Evolutionary conservation across 2,113 vertebrate genomes (phyloP), one percentile per base, ranked within the genome.

Genomic region (Aix galericulata): DNA sequence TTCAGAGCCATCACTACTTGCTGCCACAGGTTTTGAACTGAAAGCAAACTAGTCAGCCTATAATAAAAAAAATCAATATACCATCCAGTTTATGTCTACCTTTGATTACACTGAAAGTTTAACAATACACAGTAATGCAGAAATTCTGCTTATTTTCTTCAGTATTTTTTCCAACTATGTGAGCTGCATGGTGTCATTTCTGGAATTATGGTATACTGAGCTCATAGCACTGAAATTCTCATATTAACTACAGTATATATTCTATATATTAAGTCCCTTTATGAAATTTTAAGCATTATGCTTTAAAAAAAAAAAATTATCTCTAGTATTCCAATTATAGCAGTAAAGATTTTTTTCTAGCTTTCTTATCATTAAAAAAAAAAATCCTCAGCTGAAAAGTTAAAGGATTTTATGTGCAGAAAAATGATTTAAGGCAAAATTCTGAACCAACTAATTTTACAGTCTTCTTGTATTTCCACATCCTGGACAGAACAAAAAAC

Each of bases 41-140:
- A 53, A 88, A 91, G 62, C 26, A 94, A 97, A 90, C 36, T 38
- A 48, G 96, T 92, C 96, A 95, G 34, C 25, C 81, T 83, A 76
- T 85, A 93, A 96, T 91, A 76, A 95, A 97, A 97, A 44, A 96
- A 95, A 89, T 92, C 92, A 97, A 81, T 91, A 88, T 50, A 60
- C 77, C 27, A 50, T 79, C 56, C 53, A 93, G 69, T 48, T 91
- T 94, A 93, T 18, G 14, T 84, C 53, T 95, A 22, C 78, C 56
- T 93, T 96, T 95, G 80, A 84, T 73, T 94, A 89, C 91, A 88
- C 71, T 91, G 86, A 91, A 46, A 38, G 85, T 93, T 96, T 88
- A 95, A 86, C 89, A 92, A 91, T 23, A 92, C 31, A 80, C 26
- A 85, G 63, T 44, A 94, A 79, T 21, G 46, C 6, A 80, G 8